These are phyloP conservation scores for Takifugu bimaculatus DNA, from an alignment of 2,113 vertebrate genomes.

Conservation along the genomic window DNA sequence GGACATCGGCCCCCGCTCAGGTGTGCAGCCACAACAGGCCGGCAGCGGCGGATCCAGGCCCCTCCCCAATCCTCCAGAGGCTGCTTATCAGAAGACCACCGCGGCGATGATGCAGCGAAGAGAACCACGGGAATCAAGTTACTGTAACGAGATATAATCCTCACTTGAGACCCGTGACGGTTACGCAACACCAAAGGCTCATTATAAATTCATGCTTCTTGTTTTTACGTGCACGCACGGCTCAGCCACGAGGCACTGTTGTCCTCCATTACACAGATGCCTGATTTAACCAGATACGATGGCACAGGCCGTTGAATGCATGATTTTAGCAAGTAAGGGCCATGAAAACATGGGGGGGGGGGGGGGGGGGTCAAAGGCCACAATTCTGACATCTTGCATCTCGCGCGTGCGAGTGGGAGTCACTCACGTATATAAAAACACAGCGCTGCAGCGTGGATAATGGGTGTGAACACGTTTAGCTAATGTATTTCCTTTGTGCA, in stretches of 20 bases:
- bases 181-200: conserved; percentile 21
- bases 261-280: no score
- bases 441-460: not conserved
- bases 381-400: conserved; percentile 9
- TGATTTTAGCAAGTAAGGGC: conserved; percentile 32
- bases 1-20: conserved; percentile 1
- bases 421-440: not conserved
- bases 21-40: not conserved
- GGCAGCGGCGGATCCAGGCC: no score
- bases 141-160: not conserved
- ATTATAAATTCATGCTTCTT: conserved; percentile 20
- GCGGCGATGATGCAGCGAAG: not conserved
- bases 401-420: not conserved
- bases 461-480: not conserved
- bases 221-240: not conserved
- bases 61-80: no score
- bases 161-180: conserved; percentile 25
- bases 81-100: no score
- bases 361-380: conserved; percentile 9
- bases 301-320: conserved; percentile 20
- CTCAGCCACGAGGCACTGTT: no score
- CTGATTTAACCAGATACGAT: conserved; percentile 16
- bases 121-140: not conserved
- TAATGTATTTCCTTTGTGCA: no score
- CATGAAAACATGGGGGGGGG: conserved; percentile 2